Conservation (phyloP, 2,888 invertebrate genomes). For the Mesochorus sp. region DNA sequence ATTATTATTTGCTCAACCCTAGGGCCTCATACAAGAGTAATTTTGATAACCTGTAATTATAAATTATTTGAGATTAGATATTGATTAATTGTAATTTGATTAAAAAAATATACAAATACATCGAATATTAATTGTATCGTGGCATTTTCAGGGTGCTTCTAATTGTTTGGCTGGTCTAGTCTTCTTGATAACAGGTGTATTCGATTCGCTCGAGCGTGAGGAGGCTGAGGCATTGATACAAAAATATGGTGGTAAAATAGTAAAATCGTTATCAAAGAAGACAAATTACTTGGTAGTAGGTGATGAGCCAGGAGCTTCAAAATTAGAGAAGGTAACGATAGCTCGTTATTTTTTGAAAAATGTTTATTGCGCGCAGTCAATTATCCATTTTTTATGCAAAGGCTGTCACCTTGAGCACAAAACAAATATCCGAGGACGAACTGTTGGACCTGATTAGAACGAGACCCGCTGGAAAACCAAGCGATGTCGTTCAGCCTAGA, state of each 20-base stretch:
- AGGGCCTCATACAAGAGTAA: too few species aligned
- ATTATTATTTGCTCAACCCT: too few species aligned
- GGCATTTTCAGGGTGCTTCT: constrained; percentile 86
- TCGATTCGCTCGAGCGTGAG: constrained; percentile 93
- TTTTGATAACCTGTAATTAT: too few species aligned
- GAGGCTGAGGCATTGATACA: constrained; percentile 89
- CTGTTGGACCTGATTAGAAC: constrained; percentile 90
- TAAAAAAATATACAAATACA: too few species aligned
- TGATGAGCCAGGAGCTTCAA: constrained; percentile 93
- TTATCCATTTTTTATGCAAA: constrained; percentile 46
- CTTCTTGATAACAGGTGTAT: constrained; percentile 92
- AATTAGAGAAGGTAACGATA: constrained; percentile 87
- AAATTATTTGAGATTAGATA: too few species aligned
- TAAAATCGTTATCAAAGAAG: constrained; percentile 89
- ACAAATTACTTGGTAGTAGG: constrained; percentile 93
- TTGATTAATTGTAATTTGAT: not conserved
- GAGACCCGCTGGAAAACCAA: constrained; percentile 82
- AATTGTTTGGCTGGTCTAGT: constrained; percentile 88
- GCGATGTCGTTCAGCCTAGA: constrained; percentile 54
- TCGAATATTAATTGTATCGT: too few species aligned
- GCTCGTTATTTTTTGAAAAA: constrained; percentile 9
- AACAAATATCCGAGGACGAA: constrained; percentile 91
- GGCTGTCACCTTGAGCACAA: constrained; percentile 88
- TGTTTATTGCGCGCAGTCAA: not conserved
- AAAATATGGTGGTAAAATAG: constrained; percentile 91